phyloP scores from a whole-genome alignment of 2,797 vertebrate genomes.

The Gallinago nigripennis region DNA sequence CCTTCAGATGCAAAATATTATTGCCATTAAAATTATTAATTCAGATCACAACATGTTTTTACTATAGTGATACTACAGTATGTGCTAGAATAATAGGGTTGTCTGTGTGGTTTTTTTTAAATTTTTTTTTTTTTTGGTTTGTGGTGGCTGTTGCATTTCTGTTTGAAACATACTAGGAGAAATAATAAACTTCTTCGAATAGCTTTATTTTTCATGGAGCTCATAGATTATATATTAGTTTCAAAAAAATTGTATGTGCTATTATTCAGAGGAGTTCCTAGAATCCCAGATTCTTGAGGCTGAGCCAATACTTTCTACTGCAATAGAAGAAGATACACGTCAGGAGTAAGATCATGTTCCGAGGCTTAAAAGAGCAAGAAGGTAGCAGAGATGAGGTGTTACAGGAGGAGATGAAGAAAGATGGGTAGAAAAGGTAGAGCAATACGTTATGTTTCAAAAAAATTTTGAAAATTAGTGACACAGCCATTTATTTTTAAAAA shows the following conservation, averaged over 20 bases:
- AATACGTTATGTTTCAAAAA: background rate
- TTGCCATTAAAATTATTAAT: background rate
- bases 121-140: too few relatives aligned
- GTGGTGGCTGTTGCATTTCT: background rate
- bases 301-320: slow-evolving; percentile 43
- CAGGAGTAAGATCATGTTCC: background rate
- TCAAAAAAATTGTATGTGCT: background rate
- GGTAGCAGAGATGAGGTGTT: background rate
- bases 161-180: background rate
- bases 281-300: slow-evolving; percentile 13
- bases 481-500: background rate
- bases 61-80: background rate
- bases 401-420: background rate
- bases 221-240: background rate
- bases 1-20: background rate
- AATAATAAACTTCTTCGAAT: background rate
- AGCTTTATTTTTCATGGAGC: background rate
- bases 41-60: background rate
- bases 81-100: background rate
- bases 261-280: slow-evolving; percentile 19
- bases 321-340: slow-evolving; percentile 2
- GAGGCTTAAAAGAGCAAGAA: slow-evolving; percentile 11
- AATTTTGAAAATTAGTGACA: background rate
- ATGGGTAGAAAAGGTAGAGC: background rate
- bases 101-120: background rate